Conservation (phyloP, 2,888 invertebrate species). For the Cerceris ruficornis region DNA sequence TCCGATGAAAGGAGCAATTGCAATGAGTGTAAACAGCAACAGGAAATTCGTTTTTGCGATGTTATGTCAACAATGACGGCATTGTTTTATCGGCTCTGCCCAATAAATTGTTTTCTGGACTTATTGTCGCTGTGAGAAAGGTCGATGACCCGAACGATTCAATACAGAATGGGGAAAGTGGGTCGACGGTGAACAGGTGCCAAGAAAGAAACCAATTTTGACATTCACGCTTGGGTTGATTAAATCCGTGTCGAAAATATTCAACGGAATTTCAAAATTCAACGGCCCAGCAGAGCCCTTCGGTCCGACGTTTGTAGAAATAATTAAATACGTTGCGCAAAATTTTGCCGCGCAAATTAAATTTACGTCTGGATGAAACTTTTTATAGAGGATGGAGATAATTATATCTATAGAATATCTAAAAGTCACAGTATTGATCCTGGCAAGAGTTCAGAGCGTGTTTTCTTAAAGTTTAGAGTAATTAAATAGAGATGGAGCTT, state of each 20-base stretch:
- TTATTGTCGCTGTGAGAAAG: conserved; percentile 27
- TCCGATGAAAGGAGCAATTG: too few species aligned
- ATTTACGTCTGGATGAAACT: too few species aligned
- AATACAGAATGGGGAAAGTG: conserved; percentile 45
- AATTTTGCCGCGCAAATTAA: too few species aligned
- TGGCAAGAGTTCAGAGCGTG: too few species aligned
- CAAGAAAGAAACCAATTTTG: conserved; percentile 44
- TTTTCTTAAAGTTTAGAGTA: too few species aligned
- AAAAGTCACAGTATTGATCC: too few species aligned
- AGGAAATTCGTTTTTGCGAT: neutral
- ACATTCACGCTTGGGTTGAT: conserved; percentile 21
- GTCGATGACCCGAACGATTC: conserved; percentile 31
- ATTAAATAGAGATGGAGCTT: too few species aligned
- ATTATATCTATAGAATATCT: too few species aligned
- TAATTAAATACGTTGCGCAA: too few species aligned
- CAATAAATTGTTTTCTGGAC: conserved; percentile 29
- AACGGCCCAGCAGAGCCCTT: too few species aligned
- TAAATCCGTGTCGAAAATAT: neutral
- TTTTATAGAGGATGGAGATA: too few species aligned
- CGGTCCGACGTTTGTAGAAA: too few species aligned
- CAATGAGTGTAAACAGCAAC: neutral
- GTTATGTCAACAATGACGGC: conserved; percentile 9
- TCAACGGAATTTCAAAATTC: neutral
- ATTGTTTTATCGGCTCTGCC: conserved; percentile 23
- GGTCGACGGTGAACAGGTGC: conserved; percentile 35